Base-by-base conservation (phyloP, 2,113 vertebrate species). In the Proterorhinus semilunaris region DNA sequence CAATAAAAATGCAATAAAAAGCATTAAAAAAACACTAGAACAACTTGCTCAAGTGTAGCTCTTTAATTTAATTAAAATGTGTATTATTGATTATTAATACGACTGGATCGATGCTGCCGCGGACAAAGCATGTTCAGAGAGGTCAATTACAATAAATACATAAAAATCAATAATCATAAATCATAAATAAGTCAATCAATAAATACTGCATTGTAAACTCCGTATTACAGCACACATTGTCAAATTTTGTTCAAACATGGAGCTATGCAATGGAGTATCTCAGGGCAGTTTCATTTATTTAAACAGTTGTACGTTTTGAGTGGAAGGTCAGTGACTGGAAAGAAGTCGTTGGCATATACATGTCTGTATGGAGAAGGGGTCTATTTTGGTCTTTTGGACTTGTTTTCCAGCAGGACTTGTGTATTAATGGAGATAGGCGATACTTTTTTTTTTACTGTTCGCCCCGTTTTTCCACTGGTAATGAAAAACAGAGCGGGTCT, bases 401-500 rank as follows among this genome's bases (percentile, higher is more conserved):
- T 11, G 63, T 83, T 87, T 89, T 80, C 78, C 81, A 83, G 43
- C 47, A 65, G 68, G 61, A 76, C 63, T 69, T 71, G 54, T 78
- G 68, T 59, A 79, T 85, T 86, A 84, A 81, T 80, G 80, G 63
- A 65, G 70, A 77, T 78, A 75, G 74, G 65, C 62, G 65, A 68
- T 81, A n/a, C 65, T 83, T 75, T 82, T 83, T 83, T 79, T 75
- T 36, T 36, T 36, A 86, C 72, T 27, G 8, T 71, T 69, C 6
- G 61, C 66, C 84, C 78, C 67, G 79, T 79, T 89, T 86, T 83
- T 84, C 87, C 83, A 85, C 72, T 76, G 66, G 78, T 89, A 90
- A 88, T 89, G 80, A 86, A 79, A 86, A 87, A 84, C 85, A 86
- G 85, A 87, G 68, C 57, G 69, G 78, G 72, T 73, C 79, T 85